Percentiles rank a stretch among this genome's conserved stretches.
Evolutionary conservation across 2,888 invertebrate genomes (phyloP).

Genomic region (Rhimphoctona megacephalus): DNA sequence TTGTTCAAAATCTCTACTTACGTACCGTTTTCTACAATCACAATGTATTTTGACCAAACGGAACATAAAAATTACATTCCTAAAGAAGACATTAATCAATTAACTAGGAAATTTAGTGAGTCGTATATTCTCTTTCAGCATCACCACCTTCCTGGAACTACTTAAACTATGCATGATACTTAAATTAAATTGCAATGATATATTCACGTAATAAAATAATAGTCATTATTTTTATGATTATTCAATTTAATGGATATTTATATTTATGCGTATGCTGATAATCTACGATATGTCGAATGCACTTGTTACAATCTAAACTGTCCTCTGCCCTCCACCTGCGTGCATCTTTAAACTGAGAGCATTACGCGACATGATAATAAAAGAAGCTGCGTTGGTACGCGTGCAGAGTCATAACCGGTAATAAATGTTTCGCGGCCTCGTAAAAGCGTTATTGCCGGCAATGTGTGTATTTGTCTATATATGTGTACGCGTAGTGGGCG

Average conservation of each 20-base stretch:
- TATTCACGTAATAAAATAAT: constrained; percentile 14
- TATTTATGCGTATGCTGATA: constrained; percentile 36
- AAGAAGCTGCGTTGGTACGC: constrained; percentile 67
- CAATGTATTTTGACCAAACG: neutral
- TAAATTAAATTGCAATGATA: neutral
- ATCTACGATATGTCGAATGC: constrained; percentile 28
- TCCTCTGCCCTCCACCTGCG: constrained; percentile 68
- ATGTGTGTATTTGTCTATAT: constrained; percentile 65
- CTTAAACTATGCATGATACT: neutral
- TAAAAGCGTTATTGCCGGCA: constrained; percentile 80
- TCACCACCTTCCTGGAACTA: neutral
- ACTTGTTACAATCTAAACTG: constrained; percentile 56
- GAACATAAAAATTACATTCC: neutral
- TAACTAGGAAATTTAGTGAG: neutral
- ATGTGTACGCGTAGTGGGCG: constrained; percentile 32
- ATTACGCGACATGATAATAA: constrained; percentile 78
- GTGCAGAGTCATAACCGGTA: constrained; percentile 75
- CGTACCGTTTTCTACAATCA: no score
- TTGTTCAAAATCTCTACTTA: no score
- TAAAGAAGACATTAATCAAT: neutral
- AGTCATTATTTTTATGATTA: constrained; percentile 24
- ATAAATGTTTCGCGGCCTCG: constrained; percentile 82
- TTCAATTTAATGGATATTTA: constrained; percentile 18
- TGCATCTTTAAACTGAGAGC: constrained; percentile 71
- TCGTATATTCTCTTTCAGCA: neutral